Evolutionary conservation across 2,888 invertebrate genomes (phyloP).

Genomic region (Unio delphinus): DNA sequence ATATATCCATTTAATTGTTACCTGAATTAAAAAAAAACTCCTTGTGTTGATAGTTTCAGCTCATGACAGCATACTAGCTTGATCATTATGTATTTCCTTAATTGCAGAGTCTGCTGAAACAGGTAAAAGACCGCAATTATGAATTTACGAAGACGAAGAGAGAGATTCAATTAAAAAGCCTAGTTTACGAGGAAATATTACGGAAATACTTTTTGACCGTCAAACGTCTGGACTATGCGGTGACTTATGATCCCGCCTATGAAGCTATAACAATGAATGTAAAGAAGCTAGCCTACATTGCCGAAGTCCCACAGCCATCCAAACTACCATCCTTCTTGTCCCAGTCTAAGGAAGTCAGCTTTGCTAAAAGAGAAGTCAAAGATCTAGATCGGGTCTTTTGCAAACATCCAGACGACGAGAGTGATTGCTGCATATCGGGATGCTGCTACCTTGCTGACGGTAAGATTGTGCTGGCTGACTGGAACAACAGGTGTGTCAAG

Average conservation of each 20-base stretch:
- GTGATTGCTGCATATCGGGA: constrained; percentile 25
- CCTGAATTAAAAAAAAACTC: too few relatives aligned
- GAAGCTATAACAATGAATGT: constrained; percentile 17
- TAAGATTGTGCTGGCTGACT: constrained; percentile 26
- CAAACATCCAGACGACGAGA: constrained; percentile 12
- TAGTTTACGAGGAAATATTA: constrained; percentile 34
- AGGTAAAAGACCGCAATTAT: neutral
- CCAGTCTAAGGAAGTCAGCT: constrained; percentile 17
- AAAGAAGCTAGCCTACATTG: constrained; percentile 19
- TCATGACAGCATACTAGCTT: too few relatives aligned
- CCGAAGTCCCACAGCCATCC: constrained; percentile 11
- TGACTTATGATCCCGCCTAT: constrained; percentile 17
- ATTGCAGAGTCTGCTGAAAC: neutral
- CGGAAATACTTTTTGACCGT: constrained; percentile 28
- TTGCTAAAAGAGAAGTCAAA: constrained; percentile 10
- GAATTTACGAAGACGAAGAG: constrained; percentile 18
- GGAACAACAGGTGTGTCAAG: constrained; percentile 33
- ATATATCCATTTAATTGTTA: too few relatives aligned
- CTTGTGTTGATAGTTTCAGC: too few relatives aligned
- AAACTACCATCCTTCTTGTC: constrained; percentile 34
- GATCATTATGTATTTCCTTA: neutral
- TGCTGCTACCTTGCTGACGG: constrained; percentile 20
- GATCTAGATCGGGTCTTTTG: constrained; percentile 14
- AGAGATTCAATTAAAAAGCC: constrained; percentile 29
- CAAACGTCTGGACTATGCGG: constrained; percentile 27